Conservation (phyloP, 2,888 invertebrate genomes). For the Epistrophella euchroma region DNA sequence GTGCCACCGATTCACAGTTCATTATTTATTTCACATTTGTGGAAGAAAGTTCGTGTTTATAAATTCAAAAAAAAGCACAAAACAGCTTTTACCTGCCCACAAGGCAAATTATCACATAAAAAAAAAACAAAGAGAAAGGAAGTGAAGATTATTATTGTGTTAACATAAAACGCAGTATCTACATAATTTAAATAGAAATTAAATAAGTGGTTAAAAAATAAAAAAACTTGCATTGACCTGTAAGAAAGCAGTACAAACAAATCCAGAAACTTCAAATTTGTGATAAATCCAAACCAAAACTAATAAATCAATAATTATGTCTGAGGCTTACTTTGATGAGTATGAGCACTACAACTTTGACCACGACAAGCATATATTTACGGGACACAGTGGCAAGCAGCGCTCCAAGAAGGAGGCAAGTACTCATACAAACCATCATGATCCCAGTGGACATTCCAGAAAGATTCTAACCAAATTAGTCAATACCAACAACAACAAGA, state of each 20-base stretch:
- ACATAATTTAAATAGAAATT: background rate
- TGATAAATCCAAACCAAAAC: slow-evolving; percentile 44
- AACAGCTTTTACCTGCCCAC: slow-evolving; percentile 19
- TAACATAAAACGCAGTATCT: background rate
- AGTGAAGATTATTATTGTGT: slow-evolving; percentile 7
- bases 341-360: slow-evolving; percentile 98
- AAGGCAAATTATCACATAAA: background rate
- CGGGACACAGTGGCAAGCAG: slow-evolving; percentile 95
- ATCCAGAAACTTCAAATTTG: slow-evolving; percentile 26
- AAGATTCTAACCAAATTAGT: slow-evolving; percentile 94
- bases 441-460: slow-evolving; percentile 96
- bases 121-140: slow-evolving; percentile 21
- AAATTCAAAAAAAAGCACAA: slow-evolving; percentile 5
- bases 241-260: slow-evolving; percentile 7
- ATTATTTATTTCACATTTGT: slow-evolving; percentile 69
- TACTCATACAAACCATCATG: slow-evolving; percentile 95
- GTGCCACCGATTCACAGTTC: slow-evolving; percentile 49
- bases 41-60: slow-evolving; percentile 59
- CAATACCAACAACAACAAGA: slow-evolving; percentile 93
- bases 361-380: slow-evolving; percentile 94
- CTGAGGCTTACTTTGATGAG: slow-evolving; percentile 93
- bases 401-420: slow-evolving; percentile 94
- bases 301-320: slow-evolving; percentile 86
- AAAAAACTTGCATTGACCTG: background rate
- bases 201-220: slow-evolving; percentile 3